These are phyloP conservation scores for Saiga tatarica DNA, from an alignment of 2,113 vertebrate genomes.

Conservation along the genomic window DNA sequence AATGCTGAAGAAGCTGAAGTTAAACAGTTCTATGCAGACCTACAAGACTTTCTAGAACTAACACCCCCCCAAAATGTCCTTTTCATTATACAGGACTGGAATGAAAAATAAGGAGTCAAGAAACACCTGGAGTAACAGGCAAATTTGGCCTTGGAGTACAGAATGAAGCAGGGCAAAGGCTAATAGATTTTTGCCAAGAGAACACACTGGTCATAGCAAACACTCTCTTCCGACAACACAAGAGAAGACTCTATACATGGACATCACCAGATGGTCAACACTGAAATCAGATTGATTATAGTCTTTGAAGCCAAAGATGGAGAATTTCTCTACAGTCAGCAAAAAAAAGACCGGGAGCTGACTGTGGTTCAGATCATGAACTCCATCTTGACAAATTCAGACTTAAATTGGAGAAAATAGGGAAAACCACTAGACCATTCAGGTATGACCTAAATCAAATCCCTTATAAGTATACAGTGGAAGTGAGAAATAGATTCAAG, in stretches of 20 bases:
- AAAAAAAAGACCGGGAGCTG: not conserved
- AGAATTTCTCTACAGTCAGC: not conserved
- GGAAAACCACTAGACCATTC: not conserved
- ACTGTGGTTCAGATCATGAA: not conserved
- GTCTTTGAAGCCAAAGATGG: not conserved
- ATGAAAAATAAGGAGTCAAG: not conserved
- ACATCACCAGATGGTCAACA: not conserved
- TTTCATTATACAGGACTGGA: not conserved
- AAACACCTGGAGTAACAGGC: not conserved
- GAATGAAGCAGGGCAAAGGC: not conserved
- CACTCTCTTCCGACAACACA: not conserved
- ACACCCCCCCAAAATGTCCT: not conserved
- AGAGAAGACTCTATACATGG: not conserved
- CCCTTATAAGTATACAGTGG: not conserved
- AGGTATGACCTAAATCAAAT: not conserved
- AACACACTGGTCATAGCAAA: not conserved
- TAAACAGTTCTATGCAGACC: not conserved
- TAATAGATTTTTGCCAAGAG: not conserved
- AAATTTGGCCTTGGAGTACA: not conserved
- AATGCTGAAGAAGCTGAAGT: not conserved
- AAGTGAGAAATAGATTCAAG: not conserved
- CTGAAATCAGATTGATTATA: not conserved
- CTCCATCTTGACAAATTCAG: not conserved
- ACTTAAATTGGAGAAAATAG: not conserved
- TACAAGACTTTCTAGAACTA: not conserved